Evolutionary conservation across 2,797 vertebrate species (phyloP).

Genomic region (Semotilus atromaculatus): DNA sequence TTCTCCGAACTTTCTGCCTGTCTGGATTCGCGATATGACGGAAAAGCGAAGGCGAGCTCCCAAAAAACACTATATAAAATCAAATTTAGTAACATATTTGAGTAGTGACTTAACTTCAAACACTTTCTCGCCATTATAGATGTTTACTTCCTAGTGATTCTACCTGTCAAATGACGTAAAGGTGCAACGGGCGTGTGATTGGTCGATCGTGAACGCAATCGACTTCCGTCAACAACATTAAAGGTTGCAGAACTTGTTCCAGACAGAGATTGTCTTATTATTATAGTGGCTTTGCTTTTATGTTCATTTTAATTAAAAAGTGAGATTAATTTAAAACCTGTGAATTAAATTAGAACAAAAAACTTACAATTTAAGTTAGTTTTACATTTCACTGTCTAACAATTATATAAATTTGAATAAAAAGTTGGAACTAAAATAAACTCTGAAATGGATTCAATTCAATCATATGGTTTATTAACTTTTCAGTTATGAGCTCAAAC

Average conservation of each 20-base stretch:
- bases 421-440: not conserved
- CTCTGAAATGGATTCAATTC: not conserved
- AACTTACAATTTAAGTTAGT: not conserved
- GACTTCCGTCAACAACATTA: conserved; percentile 40
- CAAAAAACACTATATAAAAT: conserved; percentile 26
- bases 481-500: not conserved
- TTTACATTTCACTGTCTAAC: not conserved
- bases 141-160: conserved; percentile 72
- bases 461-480: not conserved
- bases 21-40: conserved; percentile 29
- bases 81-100: conserved; percentile 4
- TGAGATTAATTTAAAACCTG: not conserved
- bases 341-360: not conserved
- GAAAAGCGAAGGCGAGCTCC: conserved; percentile 4
- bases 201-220: conserved; percentile 38
- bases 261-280: not conserved
- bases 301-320: not conserved
- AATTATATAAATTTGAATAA: not conserved
- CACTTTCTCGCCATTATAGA: conserved; percentile 45
- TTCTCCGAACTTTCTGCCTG: conserved; percentile 33
- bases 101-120: conserved; percentile 1
- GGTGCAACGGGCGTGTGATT: conserved; percentile 58
- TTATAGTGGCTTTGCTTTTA: not conserved
- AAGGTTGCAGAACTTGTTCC: not conserved
- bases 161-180: conserved; percentile 57